phyloP scores from a whole-genome alignment of 2,888 invertebrate species.

The Pheosia tremula region DNA sequence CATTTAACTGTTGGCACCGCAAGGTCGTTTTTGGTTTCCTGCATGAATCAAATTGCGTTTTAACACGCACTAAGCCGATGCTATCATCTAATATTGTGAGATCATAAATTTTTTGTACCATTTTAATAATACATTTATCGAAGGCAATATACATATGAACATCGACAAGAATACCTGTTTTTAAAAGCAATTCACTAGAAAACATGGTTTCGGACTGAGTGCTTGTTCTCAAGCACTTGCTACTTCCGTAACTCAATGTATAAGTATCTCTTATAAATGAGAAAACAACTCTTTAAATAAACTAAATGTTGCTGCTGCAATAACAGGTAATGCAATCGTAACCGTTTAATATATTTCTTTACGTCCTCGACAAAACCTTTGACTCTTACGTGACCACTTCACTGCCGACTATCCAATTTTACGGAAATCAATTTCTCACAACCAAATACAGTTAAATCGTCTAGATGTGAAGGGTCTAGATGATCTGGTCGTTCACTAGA shows the following conservation, averaged over 20 bases:
- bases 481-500: constrained; percentile 43
- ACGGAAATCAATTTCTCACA: neutral
- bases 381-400: constrained; percentile 26
- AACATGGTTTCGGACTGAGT: constrained; percentile 27
- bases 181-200: constrained; percentile 28
- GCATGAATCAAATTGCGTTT: constrained; percentile 41
- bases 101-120: constrained; percentile 19
- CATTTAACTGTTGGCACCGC: constrained; percentile 44
- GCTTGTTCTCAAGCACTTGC: constrained; percentile 8
- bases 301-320: constrained; percentile 24
- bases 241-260: constrained; percentile 34
- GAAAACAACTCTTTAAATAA: constrained; percentile 31
- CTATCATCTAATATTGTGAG: constrained; percentile 23
- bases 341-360: constrained; percentile 37
- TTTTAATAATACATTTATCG: constrained; percentile 8
- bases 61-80: constrained; percentile 24
- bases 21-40: constrained; percentile 58
- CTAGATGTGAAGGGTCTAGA: constrained; percentile 25
- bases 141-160: neutral
- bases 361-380: constrained; percentile 26
- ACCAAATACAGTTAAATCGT: constrained; percentile 13
- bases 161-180: constrained; percentile 6
- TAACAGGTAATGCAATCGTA: constrained; percentile 41
- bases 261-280: constrained; percentile 34
- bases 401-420: constrained; percentile 3